phyloP scores from a whole-genome alignment of 2,888 invertebrate genomes.

The Trypoxylon attenuatum region DNA sequence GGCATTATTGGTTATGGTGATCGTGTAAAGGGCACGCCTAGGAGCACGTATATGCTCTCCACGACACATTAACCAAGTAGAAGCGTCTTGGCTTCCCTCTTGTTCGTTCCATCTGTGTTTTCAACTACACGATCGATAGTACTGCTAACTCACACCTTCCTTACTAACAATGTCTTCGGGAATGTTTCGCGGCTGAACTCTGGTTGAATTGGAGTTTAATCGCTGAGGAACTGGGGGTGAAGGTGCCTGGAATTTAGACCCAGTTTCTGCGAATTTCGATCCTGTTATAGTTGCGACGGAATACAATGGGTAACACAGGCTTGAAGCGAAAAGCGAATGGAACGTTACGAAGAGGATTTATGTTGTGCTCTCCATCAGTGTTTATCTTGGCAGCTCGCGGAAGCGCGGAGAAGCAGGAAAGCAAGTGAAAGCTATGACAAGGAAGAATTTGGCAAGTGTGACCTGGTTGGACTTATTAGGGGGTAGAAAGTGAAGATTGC shows the following conservation, averaged over 20 bases:
- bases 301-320: not conserved
- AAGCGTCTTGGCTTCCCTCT: no score
- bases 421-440: not conserved
- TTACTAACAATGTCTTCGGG: not conserved
- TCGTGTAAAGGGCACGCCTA: slow-evolving; percentile 64
- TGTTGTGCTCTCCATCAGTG: no score
- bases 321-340: not conserved
- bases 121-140: not conserved
- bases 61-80: slow-evolving; percentile 13
- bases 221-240: no score
- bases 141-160: not conserved
- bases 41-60: slow-evolving; percentile 39
- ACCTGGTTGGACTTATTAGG: not conserved
- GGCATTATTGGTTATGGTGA: slow-evolving; percentile 68
- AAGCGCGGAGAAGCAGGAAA: not conserved
- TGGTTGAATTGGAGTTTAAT: no score
- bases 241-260: no score
- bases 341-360: not conserved
- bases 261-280: no score
- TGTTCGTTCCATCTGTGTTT: not conserved
- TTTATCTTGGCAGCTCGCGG: no score
- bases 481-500: not conserved
- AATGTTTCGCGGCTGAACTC: no score
- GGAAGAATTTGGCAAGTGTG: not conserved
- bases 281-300: no score